Evolutionary conservation across 2,797 vertebrate genomes (phyloP), one percentile per base, ranked within the genome.

Genomic region (Thalassophryne amazonica): DNA sequence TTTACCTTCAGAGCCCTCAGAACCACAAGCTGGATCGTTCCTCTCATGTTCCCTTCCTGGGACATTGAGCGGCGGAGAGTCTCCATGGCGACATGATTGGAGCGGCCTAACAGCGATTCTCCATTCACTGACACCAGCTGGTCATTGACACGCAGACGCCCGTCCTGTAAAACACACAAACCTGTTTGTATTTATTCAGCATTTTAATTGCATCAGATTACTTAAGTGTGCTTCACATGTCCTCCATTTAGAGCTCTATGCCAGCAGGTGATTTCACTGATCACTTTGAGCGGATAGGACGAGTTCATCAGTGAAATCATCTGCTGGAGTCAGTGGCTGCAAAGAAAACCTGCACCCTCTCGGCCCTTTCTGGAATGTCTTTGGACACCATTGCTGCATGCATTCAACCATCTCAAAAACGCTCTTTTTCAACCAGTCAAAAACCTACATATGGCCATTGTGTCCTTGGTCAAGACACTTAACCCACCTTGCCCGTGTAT

Each of bases 31-130:
- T 99, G 95, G 77, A 98, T 98, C 70, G 89, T 97, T 17, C 96
- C 96, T 25, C 96, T 88, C 2, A 92, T 86, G 43, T 98, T 98
- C 20, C 96, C 96, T 65, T 98, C 95, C 87, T 95, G 95, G 42
- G 97, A 98, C 97, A 99, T 98, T 0, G 97, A 98, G 39, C 94
- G 91, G 5, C 97, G 85, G 3, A 99, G 89, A 0, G 97, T 96
- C 81, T 99, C 96, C 97, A 99, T 98, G 45, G 95, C 95, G 58
- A 94, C 91, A 0, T 95, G 95, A 69, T 99, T 99, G 13, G 95
- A 95, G 73, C 91, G 92, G 49, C 93, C 94, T 74, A 96, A 68
- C 40, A 99, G 86, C 0, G 93, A 91, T 67, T 98, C 97, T 2
- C 95, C 93, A 1, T 99, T 99, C 10, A 99, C 94, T 0, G 94